Percentiles rank a stretch among this genome's conserved stretches.
Evolutionary conservation across 2,888 invertebrate genomes (phyloP).

Genomic region (Timandra comae): DNA sequence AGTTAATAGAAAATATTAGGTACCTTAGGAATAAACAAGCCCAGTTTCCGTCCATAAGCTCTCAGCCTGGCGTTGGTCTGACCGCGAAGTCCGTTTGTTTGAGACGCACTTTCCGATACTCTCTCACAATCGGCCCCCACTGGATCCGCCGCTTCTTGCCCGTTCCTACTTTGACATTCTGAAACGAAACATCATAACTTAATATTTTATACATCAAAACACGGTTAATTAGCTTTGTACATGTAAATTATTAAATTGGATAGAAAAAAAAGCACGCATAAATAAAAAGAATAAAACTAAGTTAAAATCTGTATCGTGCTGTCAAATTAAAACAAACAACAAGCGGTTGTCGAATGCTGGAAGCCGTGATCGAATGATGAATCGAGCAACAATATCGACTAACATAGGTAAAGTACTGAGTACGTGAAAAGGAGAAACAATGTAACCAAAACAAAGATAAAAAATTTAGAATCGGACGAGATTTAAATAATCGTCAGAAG

Average conservation of each 20-base stretch:
- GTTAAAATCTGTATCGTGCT: no score
- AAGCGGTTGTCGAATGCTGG: conserved; percentile 4
- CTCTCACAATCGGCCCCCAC: conserved; percentile 11
- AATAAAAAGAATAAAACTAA: no score
- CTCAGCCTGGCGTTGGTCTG: conserved; percentile 54
- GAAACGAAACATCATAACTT: no score
- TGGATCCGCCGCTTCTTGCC: conserved; percentile 27
- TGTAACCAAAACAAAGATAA: conserved; percentile 7
- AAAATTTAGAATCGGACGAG: conserved; percentile 10
- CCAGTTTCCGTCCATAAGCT: conserved; percentile 64
- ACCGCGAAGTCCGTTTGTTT: conserved; percentile 42
- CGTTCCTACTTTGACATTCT: conserved; percentile 47
- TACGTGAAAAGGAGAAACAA: no score
- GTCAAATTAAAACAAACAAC: no score
- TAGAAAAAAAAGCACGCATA: no score
- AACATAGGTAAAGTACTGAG: no score
- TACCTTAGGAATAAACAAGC: conserved; percentile 72
- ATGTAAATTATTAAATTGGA: no score
- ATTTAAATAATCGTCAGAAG: conserved; percentile 12
- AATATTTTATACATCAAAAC: no score
- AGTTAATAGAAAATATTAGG: no score
- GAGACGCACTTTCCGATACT: conserved; percentile 21
- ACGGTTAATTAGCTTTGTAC: no score
- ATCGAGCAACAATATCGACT: no score
- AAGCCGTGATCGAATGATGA: conserved; percentile 12